These are phyloP conservation scores for Brachionus manjavacas DNA, from an alignment of 1,140 invertebrate species.

Conservation along the genomic window DNA sequence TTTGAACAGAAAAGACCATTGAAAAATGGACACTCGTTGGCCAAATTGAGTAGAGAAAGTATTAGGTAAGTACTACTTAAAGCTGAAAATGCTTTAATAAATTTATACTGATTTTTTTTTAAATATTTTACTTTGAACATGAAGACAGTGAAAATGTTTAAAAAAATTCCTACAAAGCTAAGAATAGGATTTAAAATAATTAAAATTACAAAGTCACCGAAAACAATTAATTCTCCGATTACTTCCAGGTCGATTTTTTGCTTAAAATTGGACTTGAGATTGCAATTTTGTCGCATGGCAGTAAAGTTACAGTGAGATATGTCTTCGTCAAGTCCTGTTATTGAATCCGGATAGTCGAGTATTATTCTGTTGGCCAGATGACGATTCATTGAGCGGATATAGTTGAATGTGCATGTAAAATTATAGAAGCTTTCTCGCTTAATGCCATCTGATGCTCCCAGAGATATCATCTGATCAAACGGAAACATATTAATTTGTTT, in stretches of 20 bases:
- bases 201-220: background rate
- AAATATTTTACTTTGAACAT: background rate
- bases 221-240: background rate
- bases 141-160: background rate
- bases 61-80: background rate
- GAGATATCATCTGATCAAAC: background rate
- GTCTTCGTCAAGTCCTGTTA: background rate
- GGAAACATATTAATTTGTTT: background rate
- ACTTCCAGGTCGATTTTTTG: background rate
- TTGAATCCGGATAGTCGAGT: background rate
- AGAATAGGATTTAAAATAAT: background rate
- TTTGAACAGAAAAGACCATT: background rate
- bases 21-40: background rate
- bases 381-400: background rate
- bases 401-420: conserved; percentile 4
- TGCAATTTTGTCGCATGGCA: background rate
- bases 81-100: background rate
- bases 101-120: background rate
- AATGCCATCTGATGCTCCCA: background rate
- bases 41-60: background rate
- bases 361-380: background rate
- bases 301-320: background rate
- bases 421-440: background rate
- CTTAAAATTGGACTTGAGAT: background rate
- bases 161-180: background rate